phyloP scores from a whole-genome alignment of 2,113 vertebrate species.

The Coptodon rendalli region DNA sequence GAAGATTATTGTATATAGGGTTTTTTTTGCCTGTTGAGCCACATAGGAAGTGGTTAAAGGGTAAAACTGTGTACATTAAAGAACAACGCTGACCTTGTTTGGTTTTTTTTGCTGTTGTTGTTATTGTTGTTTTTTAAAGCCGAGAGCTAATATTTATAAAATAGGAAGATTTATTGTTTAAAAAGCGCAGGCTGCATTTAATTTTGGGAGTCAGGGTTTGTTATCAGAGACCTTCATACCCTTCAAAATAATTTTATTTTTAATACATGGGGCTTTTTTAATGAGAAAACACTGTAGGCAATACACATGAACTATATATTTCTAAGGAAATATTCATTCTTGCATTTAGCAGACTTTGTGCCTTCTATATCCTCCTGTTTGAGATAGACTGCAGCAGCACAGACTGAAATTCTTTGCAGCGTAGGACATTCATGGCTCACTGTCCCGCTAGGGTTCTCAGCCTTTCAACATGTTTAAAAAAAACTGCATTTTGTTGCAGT shows the following conservation, averaged over 20 bases:
- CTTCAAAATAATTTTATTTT: constrained; percentile 21
- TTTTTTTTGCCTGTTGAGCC: constrained; percentile 14
- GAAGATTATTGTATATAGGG: constrained; percentile 37
- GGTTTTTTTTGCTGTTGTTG: background rate
- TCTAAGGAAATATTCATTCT: constrained; percentile 17
- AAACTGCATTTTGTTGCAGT: background rate
- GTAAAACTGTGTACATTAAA: constrained; percentile 34
- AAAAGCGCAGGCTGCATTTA: constrained; percentile 49
- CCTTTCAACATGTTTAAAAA: background rate
- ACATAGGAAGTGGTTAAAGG: background rate
- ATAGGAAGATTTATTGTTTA: constrained; percentile 49
- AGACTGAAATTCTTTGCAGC: background rate
- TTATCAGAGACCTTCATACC: constrained; percentile 2
- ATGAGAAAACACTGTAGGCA: constrained; percentile 21
- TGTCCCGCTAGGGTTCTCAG: constrained; percentile 12
- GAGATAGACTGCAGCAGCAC: constrained; percentile 7
- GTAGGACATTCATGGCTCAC: background rate
- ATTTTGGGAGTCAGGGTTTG: constrained; percentile 40
- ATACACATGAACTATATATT: constrained; percentile 27
- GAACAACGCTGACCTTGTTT: constrained; percentile 24
- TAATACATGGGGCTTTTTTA: constrained; percentile 4
- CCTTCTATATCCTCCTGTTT: background rate
- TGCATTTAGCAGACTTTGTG: background rate
- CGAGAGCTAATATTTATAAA: constrained; percentile 65
- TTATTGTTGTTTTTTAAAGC: constrained; percentile 4